These are phyloP conservation scores for Ichneumoninae sp. DNA, from an alignment of 2,888 invertebrate species.

Conservation along the genomic window DNA sequence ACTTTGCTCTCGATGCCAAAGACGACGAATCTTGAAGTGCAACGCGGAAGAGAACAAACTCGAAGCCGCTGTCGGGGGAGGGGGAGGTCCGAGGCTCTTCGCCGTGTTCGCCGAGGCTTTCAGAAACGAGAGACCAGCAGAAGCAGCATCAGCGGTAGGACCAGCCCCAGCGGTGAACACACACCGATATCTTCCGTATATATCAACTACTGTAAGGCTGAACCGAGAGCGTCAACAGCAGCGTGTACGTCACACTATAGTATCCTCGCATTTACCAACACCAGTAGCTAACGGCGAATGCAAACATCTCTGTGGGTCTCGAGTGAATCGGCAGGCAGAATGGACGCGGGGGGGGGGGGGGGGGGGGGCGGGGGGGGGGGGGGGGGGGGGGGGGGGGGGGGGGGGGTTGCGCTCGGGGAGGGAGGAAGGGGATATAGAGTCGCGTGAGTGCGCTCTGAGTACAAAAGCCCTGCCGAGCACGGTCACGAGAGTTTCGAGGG, in stretches of 20 bases:
- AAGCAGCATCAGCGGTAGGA: conserved; percentile 51
- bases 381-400: neutral
- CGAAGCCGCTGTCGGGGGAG: conserved; percentile 27
- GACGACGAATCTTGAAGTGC: conserved; percentile 33
- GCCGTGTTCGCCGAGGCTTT: conserved; percentile 53
- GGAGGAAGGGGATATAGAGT: conserved; percentile 45
- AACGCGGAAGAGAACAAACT: conserved; percentile 59
- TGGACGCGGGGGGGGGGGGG: conserved; percentile 16
- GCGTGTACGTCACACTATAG: conserved; percentile 63
- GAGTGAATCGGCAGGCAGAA: conserved; percentile 58
- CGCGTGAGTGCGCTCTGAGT: conserved; percentile 65
- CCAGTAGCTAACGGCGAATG: conserved; percentile 63
- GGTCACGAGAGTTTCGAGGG: conserved; percentile 59
- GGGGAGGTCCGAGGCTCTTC: conserved; percentile 40
- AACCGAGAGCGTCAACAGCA: conserved; percentile 65
- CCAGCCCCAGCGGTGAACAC: conserved; percentile 42
- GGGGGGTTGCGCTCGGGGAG: conserved; percentile 29
- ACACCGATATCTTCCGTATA: conserved; percentile 43
- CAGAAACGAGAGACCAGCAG: conserved; percentile 51
- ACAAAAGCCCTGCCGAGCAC: conserved; percentile 55
- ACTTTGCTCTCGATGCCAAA: conserved; percentile 28
- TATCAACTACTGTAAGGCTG: conserved; percentile 22
- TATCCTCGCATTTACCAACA: conserved; percentile 63
- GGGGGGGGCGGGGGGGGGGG: conserved; percentile 10
- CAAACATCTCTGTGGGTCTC: conserved; percentile 66